A percentile compares a stretch with the other conserved stretches of the same genome.
Evolutionary conservation across 2,113 vertebrate species (phyloP).

Genomic region (Dromaius novaehollandiae): DNA sequence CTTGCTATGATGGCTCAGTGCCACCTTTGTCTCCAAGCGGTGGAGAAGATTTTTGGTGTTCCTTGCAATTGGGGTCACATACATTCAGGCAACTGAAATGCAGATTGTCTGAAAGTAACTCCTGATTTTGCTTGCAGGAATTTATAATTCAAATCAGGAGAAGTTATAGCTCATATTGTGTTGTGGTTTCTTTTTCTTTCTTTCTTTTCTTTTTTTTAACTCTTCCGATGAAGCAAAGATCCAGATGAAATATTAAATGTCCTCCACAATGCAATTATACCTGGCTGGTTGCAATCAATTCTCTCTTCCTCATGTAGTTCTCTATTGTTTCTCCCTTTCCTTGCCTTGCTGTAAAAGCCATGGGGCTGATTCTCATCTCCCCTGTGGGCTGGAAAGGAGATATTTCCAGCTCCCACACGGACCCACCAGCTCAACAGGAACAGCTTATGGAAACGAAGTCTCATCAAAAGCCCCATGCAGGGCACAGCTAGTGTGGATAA

Average conservation of each 20-base stretch:
- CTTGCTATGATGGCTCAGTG: not conserved
- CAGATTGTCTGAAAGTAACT: not conserved
- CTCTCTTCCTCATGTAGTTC: conserved; percentile 16
- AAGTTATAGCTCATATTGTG: not conserved
- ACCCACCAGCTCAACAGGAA: not conserved
- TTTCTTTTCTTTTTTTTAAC: conserved; percentile 1
- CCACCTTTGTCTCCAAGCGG: not conserved
- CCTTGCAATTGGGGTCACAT: not conserved
- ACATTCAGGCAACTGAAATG: not conserved
- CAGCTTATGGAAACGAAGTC: not conserved
- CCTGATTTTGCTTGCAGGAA: not conserved
- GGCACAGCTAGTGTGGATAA: not conserved
- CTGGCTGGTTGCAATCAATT: conserved; percentile 53
- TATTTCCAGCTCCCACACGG: not conserved
- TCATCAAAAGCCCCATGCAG: not conserved
- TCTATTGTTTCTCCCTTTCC: not conserved
- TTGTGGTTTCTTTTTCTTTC: too few relatives aligned
- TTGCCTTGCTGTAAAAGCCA: conserved; percentile 15
- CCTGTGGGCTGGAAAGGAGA: not conserved
- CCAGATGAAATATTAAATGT: conserved; percentile 62
- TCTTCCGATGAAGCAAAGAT: conserved; percentile 24
- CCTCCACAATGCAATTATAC: conserved; percentile 53
- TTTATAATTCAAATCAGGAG: conserved; percentile 56
- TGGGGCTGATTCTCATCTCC: not conserved
- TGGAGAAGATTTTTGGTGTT: not conserved